These are phyloP conservation scores for Geodia barretti DNA, from an alignment of 37 sponge, comb jelly and placozoan genomes.

Conservation along the genomic window DNA sequence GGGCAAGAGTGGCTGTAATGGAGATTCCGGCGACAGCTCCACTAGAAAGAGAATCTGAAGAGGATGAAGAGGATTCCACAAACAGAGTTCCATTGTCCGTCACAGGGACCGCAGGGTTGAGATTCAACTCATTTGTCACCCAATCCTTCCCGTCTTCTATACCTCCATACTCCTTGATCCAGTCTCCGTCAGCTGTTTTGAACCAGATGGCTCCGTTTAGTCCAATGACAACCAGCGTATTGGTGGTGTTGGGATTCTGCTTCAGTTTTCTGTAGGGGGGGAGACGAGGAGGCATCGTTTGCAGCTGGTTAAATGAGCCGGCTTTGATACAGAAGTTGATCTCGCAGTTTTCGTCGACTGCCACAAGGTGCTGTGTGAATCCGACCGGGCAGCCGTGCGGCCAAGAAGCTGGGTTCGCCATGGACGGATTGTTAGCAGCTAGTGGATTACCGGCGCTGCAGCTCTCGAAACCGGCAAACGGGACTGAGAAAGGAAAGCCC, in stretches of 20 bases:
- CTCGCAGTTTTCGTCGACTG: conserved; percentile 72
- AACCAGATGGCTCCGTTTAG: conserved; percentile 16
- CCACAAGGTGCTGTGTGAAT: conserved; percentile 49
- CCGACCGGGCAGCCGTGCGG: conserved; percentile 61
- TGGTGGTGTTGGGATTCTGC: conserved; percentile 25
- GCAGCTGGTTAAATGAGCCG: conserved; percentile 2
- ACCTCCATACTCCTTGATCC: conserved; percentile 5
- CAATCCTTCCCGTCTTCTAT: conserved; percentile 1
- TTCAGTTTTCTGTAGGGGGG: conserved; percentile 57
- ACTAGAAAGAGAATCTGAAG: background rate
- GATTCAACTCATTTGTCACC: too few relatives aligned
- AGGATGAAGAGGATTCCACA: background rate
- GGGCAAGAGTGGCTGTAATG: conserved; percentile 14
- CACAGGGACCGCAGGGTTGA: background rate
- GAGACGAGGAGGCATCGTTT: conserved; percentile 12
- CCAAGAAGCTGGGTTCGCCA: conserved; percentile 1
- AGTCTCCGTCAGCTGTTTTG: conserved; percentile 12
- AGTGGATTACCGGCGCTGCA: conserved; percentile 72
- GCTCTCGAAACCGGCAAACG: conserved; percentile 80
- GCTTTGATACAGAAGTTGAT: conserved; percentile 67
- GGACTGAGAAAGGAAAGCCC: conserved; percentile 43
- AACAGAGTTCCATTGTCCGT: background rate
- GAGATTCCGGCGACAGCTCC: conserved; percentile 19
- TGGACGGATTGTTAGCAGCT: conserved; percentile 14
- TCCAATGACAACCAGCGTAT: conserved; percentile 34